Conservation (phyloP, 2,113 vertebrate species). For the Nesogale talazaci region DNA sequence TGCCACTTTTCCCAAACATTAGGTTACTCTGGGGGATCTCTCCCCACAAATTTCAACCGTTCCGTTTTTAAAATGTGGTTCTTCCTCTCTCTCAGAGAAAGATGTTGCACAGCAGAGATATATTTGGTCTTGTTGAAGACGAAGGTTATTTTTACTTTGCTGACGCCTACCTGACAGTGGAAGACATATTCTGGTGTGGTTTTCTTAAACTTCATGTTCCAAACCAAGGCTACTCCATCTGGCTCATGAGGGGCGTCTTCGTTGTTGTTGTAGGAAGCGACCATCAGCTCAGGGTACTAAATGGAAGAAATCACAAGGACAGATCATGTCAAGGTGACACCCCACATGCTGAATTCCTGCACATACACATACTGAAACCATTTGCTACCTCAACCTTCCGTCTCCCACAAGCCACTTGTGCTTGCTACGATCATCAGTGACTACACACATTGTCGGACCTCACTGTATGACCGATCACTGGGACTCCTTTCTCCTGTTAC, state of each 20-base stretch:
- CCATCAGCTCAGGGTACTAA: conserved; percentile 97
- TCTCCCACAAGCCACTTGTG: too few relatives aligned
- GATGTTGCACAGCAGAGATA: conserved; percentile 50
- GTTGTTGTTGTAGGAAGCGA: conserved; percentile 98
- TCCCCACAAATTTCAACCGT: conserved; percentile 75
- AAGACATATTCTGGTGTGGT: conserved; percentile 98
- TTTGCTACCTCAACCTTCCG: not conserved
- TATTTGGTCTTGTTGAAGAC: conserved; percentile 56
- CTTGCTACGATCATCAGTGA: not conserved
- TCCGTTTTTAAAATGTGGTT: conserved; percentile 78
- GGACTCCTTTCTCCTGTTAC: too few relatives aligned
- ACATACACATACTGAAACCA: not conserved
- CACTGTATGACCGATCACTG: not conserved
- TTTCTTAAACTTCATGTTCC: conserved; percentile 99
- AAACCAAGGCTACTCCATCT: conserved; percentile 96
- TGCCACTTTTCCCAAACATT: conserved; percentile 83
- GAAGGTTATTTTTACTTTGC: conserved; percentile 55
- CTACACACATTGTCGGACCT: not conserved
- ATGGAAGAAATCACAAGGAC: conserved; percentile 52
- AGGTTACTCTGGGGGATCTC: conserved; percentile 78
- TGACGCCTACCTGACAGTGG: conserved; percentile 94
- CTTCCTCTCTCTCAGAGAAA: conserved; percentile 67
- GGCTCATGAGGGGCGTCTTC: conserved; percentile 98
- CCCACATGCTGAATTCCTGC: not conserved
- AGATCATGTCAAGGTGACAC: not conserved